These are phyloP conservation scores for Gadopsis marmoratus DNA, from an alignment of 2,797 vertebrate genomes.

Conservation along the genomic window DNA sequence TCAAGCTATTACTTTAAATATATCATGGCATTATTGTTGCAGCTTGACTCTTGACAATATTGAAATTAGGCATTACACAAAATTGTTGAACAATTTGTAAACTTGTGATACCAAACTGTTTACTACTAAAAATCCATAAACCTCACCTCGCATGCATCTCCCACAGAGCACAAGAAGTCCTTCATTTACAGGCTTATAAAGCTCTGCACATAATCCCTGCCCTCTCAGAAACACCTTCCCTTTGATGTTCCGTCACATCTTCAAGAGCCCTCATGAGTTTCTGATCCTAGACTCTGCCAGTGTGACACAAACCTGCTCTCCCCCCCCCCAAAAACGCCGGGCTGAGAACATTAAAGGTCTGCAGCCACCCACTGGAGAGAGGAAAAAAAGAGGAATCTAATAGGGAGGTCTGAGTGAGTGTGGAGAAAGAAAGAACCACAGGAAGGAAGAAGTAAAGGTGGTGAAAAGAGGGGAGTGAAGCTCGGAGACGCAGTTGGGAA, in stretches of 20 bases:
- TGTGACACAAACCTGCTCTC: not conserved
- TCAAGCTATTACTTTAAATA: not conserved
- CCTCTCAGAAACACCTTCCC: conserved; percentile 31
- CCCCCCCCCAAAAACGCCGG: not conserved
- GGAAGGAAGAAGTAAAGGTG: not conserved
- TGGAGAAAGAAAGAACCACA: not conserved
- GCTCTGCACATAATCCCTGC: conserved; percentile 10
- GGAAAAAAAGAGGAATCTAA: conserved; percentile 11
- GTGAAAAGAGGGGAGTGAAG: not conserved
- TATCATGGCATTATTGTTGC: not conserved
- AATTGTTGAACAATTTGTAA: not conserved
- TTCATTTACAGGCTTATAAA: conserved; percentile 29
- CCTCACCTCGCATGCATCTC: not conserved
- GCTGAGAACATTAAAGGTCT: conserved; percentile 46
- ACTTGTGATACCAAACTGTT: not conserved
- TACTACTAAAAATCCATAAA: not conserved
- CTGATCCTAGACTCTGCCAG: conserved; percentile 39
- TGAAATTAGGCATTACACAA: not conserved
- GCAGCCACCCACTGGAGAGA: conserved; percentile 11
- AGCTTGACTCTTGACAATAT: not conserved
- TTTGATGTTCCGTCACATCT: conserved; percentile 48
- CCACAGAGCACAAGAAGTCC: not conserved
- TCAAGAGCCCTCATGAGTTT: conserved; percentile 30
- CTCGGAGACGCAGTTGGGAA: not conserved
- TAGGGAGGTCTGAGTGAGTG: not conserved